Base-by-base conservation (phyloP, 30 jellyfish, hydroid and myxozoan genomes). In the Hydra vulgaris region DNA sequence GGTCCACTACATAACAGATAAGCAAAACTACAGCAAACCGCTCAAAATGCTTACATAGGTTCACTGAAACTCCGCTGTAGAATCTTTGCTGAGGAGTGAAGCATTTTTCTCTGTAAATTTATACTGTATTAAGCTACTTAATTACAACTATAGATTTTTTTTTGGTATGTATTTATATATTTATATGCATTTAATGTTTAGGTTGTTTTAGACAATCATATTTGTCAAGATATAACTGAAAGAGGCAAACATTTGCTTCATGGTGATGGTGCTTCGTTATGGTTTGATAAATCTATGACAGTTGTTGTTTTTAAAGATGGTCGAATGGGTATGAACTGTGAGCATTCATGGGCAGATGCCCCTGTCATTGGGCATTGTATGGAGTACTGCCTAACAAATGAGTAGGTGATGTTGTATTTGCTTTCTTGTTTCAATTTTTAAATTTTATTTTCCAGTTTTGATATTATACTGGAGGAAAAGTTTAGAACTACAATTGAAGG, bases 341-440 rank as follows among this genome's bases (percentile, higher is more conserved):
- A 90, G 61, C 97, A 90, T 76, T 68, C 96, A 52, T 90, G 97
- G 97, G 97, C 97, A 16, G 97, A 90, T 80, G 97, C 97, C 4
- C 97, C 97, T 56, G 97, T 90, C 22, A 79, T 90, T 18, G 97
- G 89, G 0, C 97, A 90, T 77, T 72, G 86, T 88, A 8, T 86
- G 83, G 97, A 90, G 76, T 77, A 81, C 72, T 68, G 71, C 54
- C 81, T 90, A 17, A 86, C 96, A 0, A 85, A 86, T 61, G 97
- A 90, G 97, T 90, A 85, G 72, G 97, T 78, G 19, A 7, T 54
- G 0, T 73, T 20, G 7, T 7, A 7, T 79, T 16, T 18, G 24
- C 26, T 1, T 7, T 21, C 52, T n/a, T 12, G 12, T 40, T 5
- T 15, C 54, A 19, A 54, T 52, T 0, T 71, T 12, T 8, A 5